A percentile compares a stretch with the other conserved stretches of the same genome.
Evolutionary conservation across 2,113 vertebrate species (phyloP).

Genomic region (Falco punctatus): DNA sequence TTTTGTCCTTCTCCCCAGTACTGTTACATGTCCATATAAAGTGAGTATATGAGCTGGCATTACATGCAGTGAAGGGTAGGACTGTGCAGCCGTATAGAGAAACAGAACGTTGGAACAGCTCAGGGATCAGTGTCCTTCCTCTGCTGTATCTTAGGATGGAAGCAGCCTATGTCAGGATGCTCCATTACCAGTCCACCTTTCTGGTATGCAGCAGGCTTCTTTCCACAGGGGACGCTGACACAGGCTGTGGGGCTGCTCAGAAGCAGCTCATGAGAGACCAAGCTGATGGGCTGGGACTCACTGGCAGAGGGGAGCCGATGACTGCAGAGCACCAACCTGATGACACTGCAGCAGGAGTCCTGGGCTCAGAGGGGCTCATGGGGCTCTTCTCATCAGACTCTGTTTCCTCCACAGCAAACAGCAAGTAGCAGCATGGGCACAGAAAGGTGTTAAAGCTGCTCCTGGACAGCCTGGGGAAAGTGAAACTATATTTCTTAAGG

Average conservation of each 20-base stretch:
- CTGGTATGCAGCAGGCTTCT: accelerated
- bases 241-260: neutral
- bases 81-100: accelerated
- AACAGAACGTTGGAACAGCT: neutral
- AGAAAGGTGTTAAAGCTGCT: neutral
- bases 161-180: neutral
- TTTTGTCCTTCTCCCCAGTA: neutral
- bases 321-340: neutral
- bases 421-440: neutral
- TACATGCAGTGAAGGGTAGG: neutral
- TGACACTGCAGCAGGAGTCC: accelerated
- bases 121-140: neutral
- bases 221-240: neutral
- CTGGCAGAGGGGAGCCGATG: neutral
- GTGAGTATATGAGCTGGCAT: neutral
- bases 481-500: neutral
- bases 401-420: neutral
- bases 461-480: neutral
- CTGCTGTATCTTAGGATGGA: neutral
- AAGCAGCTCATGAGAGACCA: neutral
- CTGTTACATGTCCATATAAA: neutral
- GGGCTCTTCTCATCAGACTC: neutral
- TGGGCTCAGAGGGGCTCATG: neutral
- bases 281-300: neutral
- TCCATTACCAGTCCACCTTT: neutral